Percentiles rank a stretch among this genome's conserved stretches.
These are phyloP conservation scores for Tetrapedia diversipes DNA, from an alignment of 2,888 invertebrate genomes.

Conservation along the genomic window DNA sequence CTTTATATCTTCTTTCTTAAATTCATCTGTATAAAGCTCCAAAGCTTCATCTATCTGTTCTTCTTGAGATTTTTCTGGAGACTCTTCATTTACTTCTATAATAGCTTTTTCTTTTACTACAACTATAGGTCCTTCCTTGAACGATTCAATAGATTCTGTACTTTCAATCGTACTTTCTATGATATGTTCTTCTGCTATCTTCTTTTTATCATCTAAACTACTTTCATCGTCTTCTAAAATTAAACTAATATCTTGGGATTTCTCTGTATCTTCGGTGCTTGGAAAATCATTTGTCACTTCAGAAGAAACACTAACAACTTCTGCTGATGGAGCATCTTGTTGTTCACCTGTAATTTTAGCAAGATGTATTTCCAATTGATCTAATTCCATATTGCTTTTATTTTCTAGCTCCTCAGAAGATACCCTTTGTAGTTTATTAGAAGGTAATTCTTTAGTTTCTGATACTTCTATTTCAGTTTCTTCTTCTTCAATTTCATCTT, in stretches of 20 bases:
- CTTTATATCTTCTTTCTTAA: conserved; percentile 66
- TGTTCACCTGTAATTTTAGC: conserved; percentile 76
- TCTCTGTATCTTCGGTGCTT: conserved; percentile 74
- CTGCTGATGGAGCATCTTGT: conserved; percentile 67
- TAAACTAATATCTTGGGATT: conserved; percentile 75
- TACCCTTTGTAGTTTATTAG: conserved; percentile 52
- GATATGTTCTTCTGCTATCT: conserved; percentile 62
- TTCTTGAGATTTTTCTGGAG: conserved; percentile 54
- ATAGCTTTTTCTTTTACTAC: conserved; percentile 65
- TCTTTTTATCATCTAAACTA: conserved; percentile 68
- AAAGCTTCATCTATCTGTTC: conserved; percentile 59
- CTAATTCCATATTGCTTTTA: conserved; percentile 58
- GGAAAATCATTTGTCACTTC: conserved; percentile 71
- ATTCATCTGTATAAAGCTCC: conserved; percentile 55
- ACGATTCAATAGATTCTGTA: conserved; percentile 70
- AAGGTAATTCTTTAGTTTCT: conserved; percentile 42
- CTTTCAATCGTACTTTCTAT: conserved; percentile 66
- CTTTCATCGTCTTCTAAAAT: conserved; percentile 76
- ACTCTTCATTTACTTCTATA: conserved; percentile 54
- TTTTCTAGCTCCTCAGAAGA: conserved; percentile 54
- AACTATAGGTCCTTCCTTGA: conserved; percentile 62
- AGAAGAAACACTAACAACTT: conserved; percentile 70
- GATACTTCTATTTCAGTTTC: conserved; percentile 48
- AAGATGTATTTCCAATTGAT: conserved; percentile 74
- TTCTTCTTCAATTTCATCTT: conserved; percentile 71